phyloP scores from a whole-genome alignment of 30 jellyfish, hydroid and myxozoan species.

The Rhopilema esculentum region DNA sequence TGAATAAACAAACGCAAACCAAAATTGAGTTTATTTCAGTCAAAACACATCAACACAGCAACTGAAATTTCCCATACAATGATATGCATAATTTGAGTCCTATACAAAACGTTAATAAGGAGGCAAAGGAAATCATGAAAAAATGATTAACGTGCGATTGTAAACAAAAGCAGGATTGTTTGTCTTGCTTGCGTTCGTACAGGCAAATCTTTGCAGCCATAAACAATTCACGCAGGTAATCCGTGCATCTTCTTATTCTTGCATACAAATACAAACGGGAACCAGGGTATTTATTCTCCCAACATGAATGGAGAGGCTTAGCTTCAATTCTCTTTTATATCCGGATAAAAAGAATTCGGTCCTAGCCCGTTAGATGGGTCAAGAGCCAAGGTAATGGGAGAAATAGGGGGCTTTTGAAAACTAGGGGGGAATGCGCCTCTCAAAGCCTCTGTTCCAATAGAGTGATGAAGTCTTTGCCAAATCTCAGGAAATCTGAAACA shows the following conservation, averaged over 20 bases:
- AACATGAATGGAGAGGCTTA: background rate
- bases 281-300: background rate
- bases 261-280: background rate
- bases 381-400: no score
- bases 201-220: background rate
- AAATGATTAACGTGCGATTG: background rate
- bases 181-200: background rate
- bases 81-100: background rate
- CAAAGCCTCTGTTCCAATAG: no score
- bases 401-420: no score
- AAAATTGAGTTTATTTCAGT: background rate
- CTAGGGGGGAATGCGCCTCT: no score
- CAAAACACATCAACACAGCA: background rate
- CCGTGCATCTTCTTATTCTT: background rate
- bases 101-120: background rate
- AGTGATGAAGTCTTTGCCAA: no score
- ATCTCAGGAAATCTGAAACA: no score
- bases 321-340: background rate
- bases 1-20: background rate
- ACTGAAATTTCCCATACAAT: background rate
- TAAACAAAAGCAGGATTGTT: background rate
- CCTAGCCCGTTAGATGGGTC: no score
- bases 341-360: no score
- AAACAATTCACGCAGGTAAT: background rate
- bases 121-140: background rate